These are phyloP conservation scores for Planiliza haematocheilus DNA, from an alignment of 2,113 vertebrate genomes.

Conservation along the genomic window DNA sequence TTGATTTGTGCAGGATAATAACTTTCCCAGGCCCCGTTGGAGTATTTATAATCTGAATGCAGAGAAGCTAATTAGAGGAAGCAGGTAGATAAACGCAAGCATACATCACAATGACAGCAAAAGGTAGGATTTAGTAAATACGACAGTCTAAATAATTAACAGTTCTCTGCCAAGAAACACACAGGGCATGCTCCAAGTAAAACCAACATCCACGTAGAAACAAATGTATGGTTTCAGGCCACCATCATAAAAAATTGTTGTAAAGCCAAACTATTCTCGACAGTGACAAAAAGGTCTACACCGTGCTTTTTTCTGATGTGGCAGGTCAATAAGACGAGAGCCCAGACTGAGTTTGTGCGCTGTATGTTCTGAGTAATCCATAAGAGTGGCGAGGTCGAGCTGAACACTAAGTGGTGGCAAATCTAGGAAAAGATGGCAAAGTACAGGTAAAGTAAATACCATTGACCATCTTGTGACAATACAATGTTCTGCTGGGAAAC, in stretches of 20 bases:
- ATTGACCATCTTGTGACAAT: too few species aligned
- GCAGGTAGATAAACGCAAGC: slow-evolving; percentile 36
- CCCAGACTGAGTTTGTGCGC: slow-evolving; percentile 23
- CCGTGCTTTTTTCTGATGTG: slow-evolving; percentile 1
- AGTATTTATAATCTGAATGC: slow-evolving; percentile 58
- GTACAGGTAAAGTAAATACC: too few species aligned
- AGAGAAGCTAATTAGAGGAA: slow-evolving; percentile 56
- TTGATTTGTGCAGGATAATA: slow-evolving; percentile 61
- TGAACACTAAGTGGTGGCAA: slow-evolving; percentile 41
- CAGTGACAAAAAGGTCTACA: slow-evolving; percentile 24
- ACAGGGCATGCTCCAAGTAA: too few species aligned
- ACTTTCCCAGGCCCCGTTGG: slow-evolving; percentile 42
- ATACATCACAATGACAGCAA: slow-evolving; percentile 38
- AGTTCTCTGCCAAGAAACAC: too few species aligned
- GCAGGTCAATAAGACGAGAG: slow-evolving; percentile 44
- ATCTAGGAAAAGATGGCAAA: slow-evolving; percentile 30
- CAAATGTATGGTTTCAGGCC: not conserved
- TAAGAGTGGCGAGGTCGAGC: slow-evolving; percentile 20
- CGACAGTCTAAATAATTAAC: slow-evolving; percentile 21
- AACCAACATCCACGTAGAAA: too few species aligned
- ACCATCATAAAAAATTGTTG: slow-evolving; percentile 8
- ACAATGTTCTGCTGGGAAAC: too few species aligned
- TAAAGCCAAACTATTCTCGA: slow-evolving; percentile 21
- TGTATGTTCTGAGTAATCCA: slow-evolving; percentile 29
- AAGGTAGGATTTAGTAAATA: slow-evolving; percentile 13